Evolutionary conservation across 2,888 invertebrate species (phyloP), one percentile per base, ranked within the genome.

Genomic region (Argynnis bischoffii): DNA sequence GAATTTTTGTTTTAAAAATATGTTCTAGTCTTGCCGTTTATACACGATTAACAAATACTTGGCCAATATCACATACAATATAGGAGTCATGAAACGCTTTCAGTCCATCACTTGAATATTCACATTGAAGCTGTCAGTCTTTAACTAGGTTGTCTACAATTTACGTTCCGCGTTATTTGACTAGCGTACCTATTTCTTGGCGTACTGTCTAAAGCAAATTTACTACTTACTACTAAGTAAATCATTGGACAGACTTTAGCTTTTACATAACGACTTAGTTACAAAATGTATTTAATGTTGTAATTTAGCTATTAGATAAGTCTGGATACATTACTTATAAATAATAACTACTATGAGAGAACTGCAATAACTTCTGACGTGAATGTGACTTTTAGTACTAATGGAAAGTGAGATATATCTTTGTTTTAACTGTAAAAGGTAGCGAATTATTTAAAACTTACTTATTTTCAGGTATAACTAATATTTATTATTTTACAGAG

Each of bases 61-160:
- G 15, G 26, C 21, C 8, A 26, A 2, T 5, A 3, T 8, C n/a
- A 14, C 3, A 3, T 13, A 5, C 6, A 55, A 55, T 15, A 35
- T 41, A 41, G 11, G 11, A 21, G 35, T 2, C 11, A 15, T 16
- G 14, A 64, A 66, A 51, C 71, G 64, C 69, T 64, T 16, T 18
- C 21, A 67, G 70, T 66, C 60, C 51, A 50, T 70, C 15, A 56
- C 74, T 72, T 73, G 46, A 66, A 70, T 55, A 57, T 72, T 57
- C 53, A 61, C 73, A 47, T 41, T 55, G 72, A 70, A 76, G 77
- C 79, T 78, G 81, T 85, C 84, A 83, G 82, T 81, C 78, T 80
- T 68, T 85, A 87, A 87, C 84, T 85, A 85, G 86, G 86, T 86
- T 86, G 86, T 84, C 82, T 83, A 82, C 78, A 78, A 87, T 84